Base-by-base conservation (phyloP, 1,140 invertebrate species). In the Centruroides sculpturatus region DNA sequence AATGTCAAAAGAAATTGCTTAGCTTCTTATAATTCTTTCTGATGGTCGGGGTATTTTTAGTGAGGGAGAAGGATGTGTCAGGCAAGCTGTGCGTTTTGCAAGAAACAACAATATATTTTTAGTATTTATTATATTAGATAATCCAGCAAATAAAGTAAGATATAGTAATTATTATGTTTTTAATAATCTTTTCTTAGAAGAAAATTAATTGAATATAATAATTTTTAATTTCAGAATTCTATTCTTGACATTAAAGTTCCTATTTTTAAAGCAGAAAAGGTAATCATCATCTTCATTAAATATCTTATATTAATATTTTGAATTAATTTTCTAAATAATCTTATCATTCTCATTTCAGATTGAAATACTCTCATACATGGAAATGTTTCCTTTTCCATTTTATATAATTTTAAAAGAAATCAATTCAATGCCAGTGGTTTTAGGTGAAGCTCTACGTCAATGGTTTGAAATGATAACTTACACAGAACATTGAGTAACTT, bases 81-180 rank as follows among this genome's bases (percentile, higher is more conserved):
- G 81, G 56, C 80, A 81, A 61, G 86, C 91, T 3, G 84, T 98
- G 2, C 78, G 89, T 66, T 76, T 82, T 68, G 88, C 92, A 5
- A 82, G 83, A 63, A 78, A 89, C 55, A 77, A 83, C 35, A 82
- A 87, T 50, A 85, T 99, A 62, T 98, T 99, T 72, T 79, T 92
- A 56, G 87, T 99, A 0, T 99, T 97, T 72, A 82, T 99, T 49
- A 87, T 98, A 59, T 82, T 98, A 35, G 96, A 99, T 73, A 95
- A 92, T 77, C 89, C 91, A 4, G 77, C 83, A 49, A 90, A 86
- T 71, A 89, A 93, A 80, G 88, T 91, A 73, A 76, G 70, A 9
- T 11, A n/a, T 51, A 13, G n/a, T 57, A 55, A 41, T 46, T 35
- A 35, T 46, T 11, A 41, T n/a, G 11, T 59, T 52, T n/a, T 23